These are phyloP conservation scores for Nudaria mundana DNA, from an alignment of 2,888 invertebrate genomes.

Conservation along the genomic window DNA sequence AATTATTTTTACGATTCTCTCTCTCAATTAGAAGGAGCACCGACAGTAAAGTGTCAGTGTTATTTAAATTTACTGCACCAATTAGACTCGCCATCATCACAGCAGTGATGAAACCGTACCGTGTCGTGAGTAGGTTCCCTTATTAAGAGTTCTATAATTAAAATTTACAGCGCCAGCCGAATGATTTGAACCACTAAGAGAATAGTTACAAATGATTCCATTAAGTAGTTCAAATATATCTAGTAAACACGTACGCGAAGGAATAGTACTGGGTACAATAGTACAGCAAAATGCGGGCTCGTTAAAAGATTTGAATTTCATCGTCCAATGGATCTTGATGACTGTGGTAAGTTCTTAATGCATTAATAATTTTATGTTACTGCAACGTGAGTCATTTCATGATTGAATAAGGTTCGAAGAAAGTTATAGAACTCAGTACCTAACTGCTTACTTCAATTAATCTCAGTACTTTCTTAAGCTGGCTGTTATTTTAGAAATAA, in stretches of 20 bases:
- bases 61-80: constrained; percentile 80
- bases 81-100: constrained; percentile 77
- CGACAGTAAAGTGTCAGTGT: constrained; percentile 77
- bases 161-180: constrained; percentile 56
- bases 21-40: constrained; percentile 74
- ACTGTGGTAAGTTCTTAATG: too few relatives aligned
- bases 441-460: too few relatives aligned
- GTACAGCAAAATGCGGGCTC: constrained; percentile 19
- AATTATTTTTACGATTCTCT: constrained; percentile 80
- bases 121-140: constrained; percentile 71
- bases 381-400: too few relatives aligned
- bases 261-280: constrained; percentile 13
- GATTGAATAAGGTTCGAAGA: too few relatives aligned
- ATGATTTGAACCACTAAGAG: constrained; percentile 51
- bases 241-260: constrained; percentile 13
- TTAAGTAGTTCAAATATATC: constrained; percentile 31
- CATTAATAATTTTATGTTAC: too few relatives aligned
- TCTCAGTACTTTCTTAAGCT: too few relatives aligned
- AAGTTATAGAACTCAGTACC: too few relatives aligned
- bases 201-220: constrained; percentile 48
- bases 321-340: constrained; percentile 4
- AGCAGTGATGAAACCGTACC: constrained; percentile 68
- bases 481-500: too few relatives aligned
- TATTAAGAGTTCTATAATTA: constrained; percentile 78
- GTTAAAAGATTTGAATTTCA: constrained; percentile 14